Percentiles rank a stretch among this genome's conserved stretches.
These are phyloP conservation scores for Neodon shergylaensis DNA, from an alignment of 2,113 vertebrate genomes.

Conservation along the genomic window DNA sequence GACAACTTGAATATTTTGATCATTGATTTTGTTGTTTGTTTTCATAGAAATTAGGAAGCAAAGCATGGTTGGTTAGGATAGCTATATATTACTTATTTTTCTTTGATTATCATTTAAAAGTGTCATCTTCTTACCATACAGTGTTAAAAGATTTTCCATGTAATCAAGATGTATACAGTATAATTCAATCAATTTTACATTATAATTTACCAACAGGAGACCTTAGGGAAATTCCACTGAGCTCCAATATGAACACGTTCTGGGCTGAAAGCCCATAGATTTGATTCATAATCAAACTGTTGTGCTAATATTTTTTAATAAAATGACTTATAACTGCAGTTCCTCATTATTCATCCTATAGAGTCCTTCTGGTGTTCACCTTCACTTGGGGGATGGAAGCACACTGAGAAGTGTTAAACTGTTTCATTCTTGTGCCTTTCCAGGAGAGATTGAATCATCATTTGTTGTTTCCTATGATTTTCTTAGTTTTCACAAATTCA, in stretches of 20 bases:
- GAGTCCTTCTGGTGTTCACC: not conserved
- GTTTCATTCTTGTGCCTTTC: not conserved
- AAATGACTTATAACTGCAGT: not conserved
- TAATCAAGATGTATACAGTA: not conserved
- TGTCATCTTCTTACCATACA: not conserved
- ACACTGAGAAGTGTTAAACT: too few relatives aligned
- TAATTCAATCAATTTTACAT: not conserved
- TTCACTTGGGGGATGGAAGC: not conserved
- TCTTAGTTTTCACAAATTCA: not conserved
- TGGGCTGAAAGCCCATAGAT: not conserved
- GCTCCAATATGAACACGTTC: not conserved
- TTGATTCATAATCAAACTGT: not conserved
- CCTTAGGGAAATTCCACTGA: not conserved
- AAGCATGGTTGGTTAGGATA: too few relatives aligned
- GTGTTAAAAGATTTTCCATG: not conserved
- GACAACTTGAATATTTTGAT: too few relatives aligned
- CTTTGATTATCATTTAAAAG: constrained; percentile 2
- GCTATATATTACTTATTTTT: too few relatives aligned
- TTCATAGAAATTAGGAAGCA: not conserved
- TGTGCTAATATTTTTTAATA: not conserved
- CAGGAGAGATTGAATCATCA: not conserved
- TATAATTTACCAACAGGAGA: not conserved
- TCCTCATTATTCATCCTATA: not conserved
- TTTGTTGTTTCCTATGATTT: not conserved
- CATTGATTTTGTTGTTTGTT: not conserved